Base-by-base conservation (phyloP, 2,888 invertebrate genomes). In the Petrolisthes manimaculis region DNA sequence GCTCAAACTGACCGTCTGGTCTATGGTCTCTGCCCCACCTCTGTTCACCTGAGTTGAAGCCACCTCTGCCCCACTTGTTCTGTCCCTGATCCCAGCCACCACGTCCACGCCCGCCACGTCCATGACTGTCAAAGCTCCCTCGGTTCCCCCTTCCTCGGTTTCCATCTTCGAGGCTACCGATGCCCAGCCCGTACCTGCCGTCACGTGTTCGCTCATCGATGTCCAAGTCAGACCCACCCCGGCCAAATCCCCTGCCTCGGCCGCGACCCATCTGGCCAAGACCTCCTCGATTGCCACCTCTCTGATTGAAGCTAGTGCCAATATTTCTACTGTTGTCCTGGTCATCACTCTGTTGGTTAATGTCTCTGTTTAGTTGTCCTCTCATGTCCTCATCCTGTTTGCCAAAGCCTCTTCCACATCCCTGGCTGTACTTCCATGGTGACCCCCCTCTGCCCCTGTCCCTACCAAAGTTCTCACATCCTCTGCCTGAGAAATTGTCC, bases 71-170 rank as follows among this genome's bases (percentile, higher is more conserved):
- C 75, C 56, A 80, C 24, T 85, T 82, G 18, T n/a, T 24, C 9
- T 75, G 83, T 56, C 78, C 54, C 14, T 51, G 18, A 53, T 78
- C 86, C 69, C 67, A 37, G 18, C 79, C 79, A 54, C 83, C 83
- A 18, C 14, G 14, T 9, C 78, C 87, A 5, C 80, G 74, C 0
- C 87, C 53, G 18, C 87, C 84, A n/a, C 88, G 18, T 12, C 84
- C 84, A 78, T 74, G 69, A 51, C 54, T 69, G 61, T 84, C 74
- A 84, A 83, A 88, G 61, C 51, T 51, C 71, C 87, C 87, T 71
- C 71, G n/a, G 55, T 61, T 80, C 54, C 79, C 24, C 53, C 80
- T 9, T 54, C 54, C 51, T 51, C 67, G 74, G 74, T 67, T 37
- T n/a, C 24, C 67, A 53, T 61, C 80, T 24, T 53, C 14, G n/a